Percentiles rank a stretch among this genome's conserved stretches.
Evolutionary conservation across 2,888 invertebrate genomes (phyloP).

Genomic region (Pristionchus japonicus): DNA sequence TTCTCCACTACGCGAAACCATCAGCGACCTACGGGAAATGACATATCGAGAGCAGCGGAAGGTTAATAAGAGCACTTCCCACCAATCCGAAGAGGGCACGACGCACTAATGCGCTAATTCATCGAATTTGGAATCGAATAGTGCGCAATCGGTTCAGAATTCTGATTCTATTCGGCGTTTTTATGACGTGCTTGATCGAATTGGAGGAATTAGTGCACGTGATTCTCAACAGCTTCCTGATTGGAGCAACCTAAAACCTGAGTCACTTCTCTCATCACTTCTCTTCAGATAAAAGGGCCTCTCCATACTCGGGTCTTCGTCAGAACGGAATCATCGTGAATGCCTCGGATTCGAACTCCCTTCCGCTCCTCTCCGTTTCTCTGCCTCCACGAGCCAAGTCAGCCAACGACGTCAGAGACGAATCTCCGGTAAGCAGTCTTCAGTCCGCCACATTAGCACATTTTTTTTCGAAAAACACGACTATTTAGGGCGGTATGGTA

Average conservation of each 20-base stretch:
- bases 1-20: slow-evolving; percentile 4
- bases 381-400: slow-evolving; percentile 37
- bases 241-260: neutral
- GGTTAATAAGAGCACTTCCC: neutral
- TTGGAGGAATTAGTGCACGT: neutral
- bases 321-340: slow-evolving; percentile 44
- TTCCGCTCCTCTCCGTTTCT: slow-evolving; percentile 2
- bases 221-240: neutral
- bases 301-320: neutral
- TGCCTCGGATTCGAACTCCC: neutral
- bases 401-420: slow-evolving; percentile 41
- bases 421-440: slow-evolving; percentile 20
- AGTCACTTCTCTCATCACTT: neutral
- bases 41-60: neutral
- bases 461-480: neutral
- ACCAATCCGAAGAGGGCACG: too few species aligned
- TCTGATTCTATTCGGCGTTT: neutral
- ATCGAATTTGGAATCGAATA: neutral
- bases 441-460: neutral
- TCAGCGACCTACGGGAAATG: neutral
- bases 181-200: neutral
- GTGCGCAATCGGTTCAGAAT: neutral
- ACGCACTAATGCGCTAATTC: slow-evolving; percentile 12
- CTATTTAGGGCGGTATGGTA: neutral
- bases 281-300: neutral